Evolutionary conservation across 2,888 invertebrate genomes (phyloP), one percentile per base, ranked within the genome.

Genomic region (Lagria hirta): DNA sequence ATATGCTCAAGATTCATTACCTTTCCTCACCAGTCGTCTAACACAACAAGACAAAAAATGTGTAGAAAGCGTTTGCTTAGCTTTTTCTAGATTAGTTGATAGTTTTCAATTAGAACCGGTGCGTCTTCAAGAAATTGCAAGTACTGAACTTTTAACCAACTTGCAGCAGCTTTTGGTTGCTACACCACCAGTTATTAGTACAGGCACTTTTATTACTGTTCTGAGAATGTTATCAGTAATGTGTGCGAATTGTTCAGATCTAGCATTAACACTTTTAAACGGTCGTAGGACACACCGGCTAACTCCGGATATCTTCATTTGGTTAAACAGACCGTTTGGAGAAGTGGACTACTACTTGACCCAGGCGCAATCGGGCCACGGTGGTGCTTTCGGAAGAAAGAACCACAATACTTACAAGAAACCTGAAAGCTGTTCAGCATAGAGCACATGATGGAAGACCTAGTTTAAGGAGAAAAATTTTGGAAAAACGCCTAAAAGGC

Each of bases 31-130:
- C 29, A 85, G 70, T 50, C 79, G 88, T 63, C 71, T 88, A 32
- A 83, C 86, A 1, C 87, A 88, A 67, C 86, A 94, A 74, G 99
- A 99, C 73, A 98, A 98, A 72, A 97, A 97, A 68, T 94, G 95
- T 43, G 94, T 98, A 23, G 99, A 99, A 68, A 93, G 92, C 66
- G 94, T 97, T 7, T 98, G 98, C 64, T 80, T 94, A 53, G 94
- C 97, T 12, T 97, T 98, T 75, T 93, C 95, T 43, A 84, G 98
- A 3, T 78, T 99, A 26, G 95, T 98, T 27, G 98, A 99, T 66
- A 95, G 94, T 69, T 95, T 94, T 72, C 95, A 96, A 67, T 82
- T 87, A 58, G 95, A 98, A 68, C 86, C 94, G 10, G 81, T 85
- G 13, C 84, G 90, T 51, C 75, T 99, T 48, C 90, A 92, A 67